Evolutionary conservation across 2,113 vertebrate genomes (phyloP), one percentile per base, ranked within the genome.

Genomic region (Diphyllodes magnificus): DNA sequence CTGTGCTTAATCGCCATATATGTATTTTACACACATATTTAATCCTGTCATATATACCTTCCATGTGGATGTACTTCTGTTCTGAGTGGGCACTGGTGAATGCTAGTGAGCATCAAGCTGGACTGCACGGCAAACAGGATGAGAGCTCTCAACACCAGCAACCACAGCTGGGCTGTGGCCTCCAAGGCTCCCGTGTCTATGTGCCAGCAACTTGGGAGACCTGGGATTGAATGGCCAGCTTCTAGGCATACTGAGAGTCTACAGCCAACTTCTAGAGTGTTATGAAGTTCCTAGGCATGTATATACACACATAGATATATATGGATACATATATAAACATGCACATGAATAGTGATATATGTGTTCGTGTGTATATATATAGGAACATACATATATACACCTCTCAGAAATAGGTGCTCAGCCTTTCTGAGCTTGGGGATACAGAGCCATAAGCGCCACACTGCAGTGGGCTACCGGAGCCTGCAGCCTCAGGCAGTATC

Each of bases 281-380:
- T 69, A 59, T 77, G 49, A 63, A 35, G 7, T 18, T 18, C 47
- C 27, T 16, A n/a, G 44, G 24, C 72, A 6, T 18, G 13, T 39
- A 13, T 33, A 42, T 19, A 22, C 3, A 45, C 13, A 27, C 1
- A 49, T 5, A 49, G 5, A 16, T 18, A 13, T 44, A 30, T n/a
- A 40, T 33, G 28, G 11, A 22, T n/a, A 42, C 0, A 1, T 12
- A 56, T 14, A 79, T 15, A 59, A 15, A 22, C 3, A 28, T 21
- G 19, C 7, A 27, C 27, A 42, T 30, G 13, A 51, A 37, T 18
- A 86, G 25, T 47, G 33, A 64, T 37, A 51, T 2, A 24, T 1
- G 0, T 23, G 11, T 25, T 19, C 5, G 1, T 39, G 9, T 33
- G 3, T 39, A 6, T 40, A 4, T 24, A 10, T 35, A 22, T 31